These are phyloP conservation scores for Pan troglodytes DNA, from an alignment of 2,113 vertebrate species.

Conservation along the genomic window NHGRI_mPanTro3-v2.1_pri NC_072408.2:108993001-108993500, in stretches of 20 bases:
- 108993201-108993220: not conserved
- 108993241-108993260: not conserved
- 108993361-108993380: not conserved
- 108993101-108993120: not conserved
- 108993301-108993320: not conserved
- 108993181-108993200: not conserved
- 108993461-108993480: not conserved
- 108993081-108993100: not conserved
- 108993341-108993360: not conserved
- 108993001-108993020: conserved; percentile 22
- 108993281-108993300: not conserved
- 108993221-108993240: not conserved
- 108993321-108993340: not conserved
- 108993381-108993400: not conserved
- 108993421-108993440: not conserved
- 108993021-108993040: conserved; percentile 22
- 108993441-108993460: not conserved
- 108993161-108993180: not conserved
- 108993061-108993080: not conserved
- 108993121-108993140: not conserved
- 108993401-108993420: not conserved
- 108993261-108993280: not conserved
- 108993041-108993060: not conserved
- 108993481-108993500: not conserved
- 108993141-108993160: not conserved